These are phyloP conservation scores for Drosophila niveifrons DNA, from an alignment of 2,888 invertebrate genomes.

Conservation along the genomic window DNA sequence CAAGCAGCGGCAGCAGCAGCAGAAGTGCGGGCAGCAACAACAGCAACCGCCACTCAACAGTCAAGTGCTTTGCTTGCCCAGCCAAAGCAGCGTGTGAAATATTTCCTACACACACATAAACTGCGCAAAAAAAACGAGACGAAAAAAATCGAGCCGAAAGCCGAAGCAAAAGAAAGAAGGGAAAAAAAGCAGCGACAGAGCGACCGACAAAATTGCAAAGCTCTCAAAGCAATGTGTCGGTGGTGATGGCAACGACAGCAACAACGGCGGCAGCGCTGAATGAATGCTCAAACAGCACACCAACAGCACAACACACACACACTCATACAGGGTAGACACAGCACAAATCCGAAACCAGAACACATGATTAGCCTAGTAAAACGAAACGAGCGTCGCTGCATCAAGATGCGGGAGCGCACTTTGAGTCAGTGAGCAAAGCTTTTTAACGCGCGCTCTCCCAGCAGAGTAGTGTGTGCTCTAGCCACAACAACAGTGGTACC, in stretches of 20 bases:
- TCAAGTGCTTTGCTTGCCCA: conserved; percentile 76
- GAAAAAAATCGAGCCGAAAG: conserved; percentile 25
- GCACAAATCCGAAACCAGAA: conserved; percentile 82
- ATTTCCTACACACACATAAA: conserved; percentile 62
- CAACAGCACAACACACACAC: conserved; percentile 33
- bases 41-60: conserved; percentile 72
- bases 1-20: conserved; percentile 27
- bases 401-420: conserved; percentile 50
- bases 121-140: conserved; percentile 14
- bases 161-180: conserved; percentile 16
- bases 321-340: conserved; percentile 41
- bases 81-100: conserved; percentile 79
- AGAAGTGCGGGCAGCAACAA: conserved; percentile 35
- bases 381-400: conserved; percentile 53
- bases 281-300: conserved; percentile 76
- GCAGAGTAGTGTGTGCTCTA: background rate
- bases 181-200: conserved; percentile 49
- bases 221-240: conserved; percentile 64
- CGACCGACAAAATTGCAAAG: conserved; percentile 76
- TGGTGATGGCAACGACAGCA: conserved; percentile 16
- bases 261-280: conserved; percentile 63
- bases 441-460: conserved; percentile 27
- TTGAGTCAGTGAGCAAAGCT: conserved; percentile 39
- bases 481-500: conserved; percentile 12
- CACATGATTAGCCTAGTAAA: conserved; percentile 84